Evolutionary conservation across 2,113 vertebrate genomes (phyloP).

Genomic region (Montifringilla adamsi): DNA sequence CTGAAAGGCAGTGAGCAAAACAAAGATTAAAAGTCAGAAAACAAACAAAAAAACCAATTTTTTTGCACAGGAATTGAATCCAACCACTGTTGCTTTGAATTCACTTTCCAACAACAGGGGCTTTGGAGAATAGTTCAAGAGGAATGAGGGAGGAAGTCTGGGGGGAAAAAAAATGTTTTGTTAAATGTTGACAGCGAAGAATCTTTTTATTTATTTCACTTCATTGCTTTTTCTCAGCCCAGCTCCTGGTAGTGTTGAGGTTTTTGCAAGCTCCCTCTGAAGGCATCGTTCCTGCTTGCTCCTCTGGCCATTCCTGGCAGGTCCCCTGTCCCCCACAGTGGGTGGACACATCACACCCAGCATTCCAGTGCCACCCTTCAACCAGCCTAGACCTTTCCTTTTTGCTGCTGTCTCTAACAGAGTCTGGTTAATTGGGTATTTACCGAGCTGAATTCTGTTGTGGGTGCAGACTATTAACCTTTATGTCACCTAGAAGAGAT

Average conservation of each 20-base stretch:
- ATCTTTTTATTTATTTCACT: background rate
- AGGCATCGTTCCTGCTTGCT: background rate
- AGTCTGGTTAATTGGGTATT: background rate
- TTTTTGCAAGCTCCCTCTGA: background rate
- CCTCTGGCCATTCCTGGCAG: background rate
- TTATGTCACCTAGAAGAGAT: constrained; percentile 42
- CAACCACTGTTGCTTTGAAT: background rate
- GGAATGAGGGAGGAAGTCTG: background rate
- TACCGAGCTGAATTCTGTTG: constrained; percentile 4
- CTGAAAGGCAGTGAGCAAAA: background rate
- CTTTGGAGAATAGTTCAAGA: background rate
- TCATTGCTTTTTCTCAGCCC: background rate
- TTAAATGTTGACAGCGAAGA: background rate
- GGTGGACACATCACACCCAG: background rate
- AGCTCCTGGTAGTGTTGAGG: background rate
- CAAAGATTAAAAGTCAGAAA: background rate
- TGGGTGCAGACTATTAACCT: constrained; percentile 64
- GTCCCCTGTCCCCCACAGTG: background rate
- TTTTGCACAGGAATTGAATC: background rate
- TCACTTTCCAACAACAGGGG: background rate
- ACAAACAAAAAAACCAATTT: background rate
- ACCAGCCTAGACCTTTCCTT: background rate
- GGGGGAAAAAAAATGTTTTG: background rate
- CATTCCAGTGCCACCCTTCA: too few relatives aligned
- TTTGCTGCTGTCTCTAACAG: background rate